Conservation (phyloP, 2,113 vertebrate genomes). For the Condylura cristata region DNA sequence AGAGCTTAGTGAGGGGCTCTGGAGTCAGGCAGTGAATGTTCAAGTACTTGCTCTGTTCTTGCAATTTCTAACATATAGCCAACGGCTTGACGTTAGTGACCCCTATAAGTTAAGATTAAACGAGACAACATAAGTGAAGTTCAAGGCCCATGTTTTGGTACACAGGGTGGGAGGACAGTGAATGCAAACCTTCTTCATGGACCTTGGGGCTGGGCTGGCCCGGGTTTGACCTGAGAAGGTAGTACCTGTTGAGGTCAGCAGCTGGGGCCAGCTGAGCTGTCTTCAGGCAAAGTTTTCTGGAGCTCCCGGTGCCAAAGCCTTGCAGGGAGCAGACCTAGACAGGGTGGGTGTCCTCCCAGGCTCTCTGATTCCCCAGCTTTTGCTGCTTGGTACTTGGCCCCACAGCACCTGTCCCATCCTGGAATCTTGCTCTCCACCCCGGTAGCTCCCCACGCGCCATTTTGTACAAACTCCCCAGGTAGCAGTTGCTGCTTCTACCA, state of each 20-base stretch:
- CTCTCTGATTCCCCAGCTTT: background rate
- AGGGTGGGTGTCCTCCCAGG: background rate
- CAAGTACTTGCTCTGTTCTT: background rate
- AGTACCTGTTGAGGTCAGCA: background rate
- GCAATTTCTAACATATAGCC: background rate
- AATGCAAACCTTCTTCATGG: background rate
- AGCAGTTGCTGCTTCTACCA: background rate
- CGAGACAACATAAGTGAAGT: background rate
- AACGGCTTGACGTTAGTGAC: background rate
- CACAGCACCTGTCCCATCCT: background rate
- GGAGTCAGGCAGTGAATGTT: background rate
- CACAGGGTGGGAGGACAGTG: background rate
- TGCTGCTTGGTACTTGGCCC: background rate
- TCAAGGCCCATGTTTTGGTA: background rate
- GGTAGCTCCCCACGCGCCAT: background rate
- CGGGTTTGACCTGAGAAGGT: background rate
- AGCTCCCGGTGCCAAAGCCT: accelerated
- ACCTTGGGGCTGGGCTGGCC: background rate
- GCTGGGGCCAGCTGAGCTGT: background rate
- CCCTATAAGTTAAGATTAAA: background rate
- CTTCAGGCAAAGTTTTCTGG: background rate
- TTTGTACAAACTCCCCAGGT: background rate
- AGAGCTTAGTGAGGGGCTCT: background rate
- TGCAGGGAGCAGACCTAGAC: background rate
- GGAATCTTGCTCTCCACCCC: background rate